These are phyloP conservation scores for Rotaria macrura DNA, from an alignment of 2,888 invertebrate species.

Conservation along the genomic window DNA sequence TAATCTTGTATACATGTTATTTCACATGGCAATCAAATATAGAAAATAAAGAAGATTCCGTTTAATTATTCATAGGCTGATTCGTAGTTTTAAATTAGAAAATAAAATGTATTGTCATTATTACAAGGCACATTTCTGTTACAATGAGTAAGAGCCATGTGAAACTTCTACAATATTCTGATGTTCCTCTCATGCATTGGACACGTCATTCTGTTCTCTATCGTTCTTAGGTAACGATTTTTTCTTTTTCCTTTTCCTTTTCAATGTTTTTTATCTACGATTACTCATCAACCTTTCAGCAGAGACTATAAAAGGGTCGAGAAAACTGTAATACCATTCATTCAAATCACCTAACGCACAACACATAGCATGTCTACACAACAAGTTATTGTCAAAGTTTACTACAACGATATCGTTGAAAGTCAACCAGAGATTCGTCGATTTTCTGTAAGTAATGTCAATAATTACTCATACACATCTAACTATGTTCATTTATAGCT, in stretches of 20 bases:
- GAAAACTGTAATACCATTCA: not conserved
- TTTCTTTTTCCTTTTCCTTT: not conserved
- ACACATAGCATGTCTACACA: not conserved
- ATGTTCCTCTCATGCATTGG: not conserved
- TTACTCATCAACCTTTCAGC: not conserved
- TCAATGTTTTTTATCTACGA: not conserved
- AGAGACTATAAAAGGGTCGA: not conserved
- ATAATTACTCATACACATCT: no score
- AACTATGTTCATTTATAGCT: not conserved
- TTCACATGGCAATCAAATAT: not conserved
- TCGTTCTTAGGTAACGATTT: not conserved
- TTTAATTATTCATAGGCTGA: not conserved
- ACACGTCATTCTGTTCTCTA: not conserved
- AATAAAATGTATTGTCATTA: not conserved
- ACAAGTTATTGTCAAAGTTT: constrained; percentile 9
- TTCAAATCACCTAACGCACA: not conserved
- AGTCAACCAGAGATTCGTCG: constrained; percentile 12
- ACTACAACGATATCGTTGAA: not conserved
- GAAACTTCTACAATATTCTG: not conserved
- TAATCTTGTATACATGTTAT: not conserved
- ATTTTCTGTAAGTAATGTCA: not conserved
- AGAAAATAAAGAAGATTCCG: no score
- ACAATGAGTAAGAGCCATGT: not conserved
- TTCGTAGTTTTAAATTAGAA: not conserved
- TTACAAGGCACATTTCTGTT: not conserved